phyloP scores from a whole-genome alignment of 2,797 vertebrate genomes.

The Trematomus bernacchii region DNA sequence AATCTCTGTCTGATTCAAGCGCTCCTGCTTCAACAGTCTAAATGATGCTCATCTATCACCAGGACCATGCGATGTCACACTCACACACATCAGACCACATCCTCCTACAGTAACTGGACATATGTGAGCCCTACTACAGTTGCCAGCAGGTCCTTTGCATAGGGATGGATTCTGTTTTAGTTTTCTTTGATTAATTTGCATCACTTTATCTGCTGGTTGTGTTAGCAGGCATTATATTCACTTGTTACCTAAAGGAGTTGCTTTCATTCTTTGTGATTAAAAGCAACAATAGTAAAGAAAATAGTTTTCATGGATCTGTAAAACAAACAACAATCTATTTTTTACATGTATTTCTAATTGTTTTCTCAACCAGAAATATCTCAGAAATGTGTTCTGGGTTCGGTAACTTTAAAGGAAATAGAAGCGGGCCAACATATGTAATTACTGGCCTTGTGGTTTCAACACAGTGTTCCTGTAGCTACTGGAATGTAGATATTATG shows the following conservation, averaged over 20 bases:
- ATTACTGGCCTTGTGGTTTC: not conserved
- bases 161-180: too few relatives aligned
- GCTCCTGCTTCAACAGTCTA: slow-evolving; percentile 60
- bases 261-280: slow-evolving; percentile 16
- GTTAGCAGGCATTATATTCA: not conserved
- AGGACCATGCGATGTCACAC: slow-evolving; percentile 38
- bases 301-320: not conserved
- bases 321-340: not conserved
- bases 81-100: slow-evolving; percentile 21
- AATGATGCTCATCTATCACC: slow-evolving; percentile 75
- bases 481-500: not conserved
- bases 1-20: slow-evolving; percentile 67
- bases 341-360: not conserved
- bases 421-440: not conserved
- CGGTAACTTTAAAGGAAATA: not conserved
- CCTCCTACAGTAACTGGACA: slow-evolving; percentile 17
- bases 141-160: not conserved
- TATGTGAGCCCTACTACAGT: not conserved
- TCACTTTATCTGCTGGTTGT: not conserved
- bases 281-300: not conserved
- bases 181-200: not conserved
- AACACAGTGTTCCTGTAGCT: not conserved
- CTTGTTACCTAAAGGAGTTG: slow-evolving; percentile 3
- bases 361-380: not conserved
- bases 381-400: not conserved